Base-by-base conservation (phyloP, 2,888 invertebrate genomes). In the Drosophila mettleri region DNA sequence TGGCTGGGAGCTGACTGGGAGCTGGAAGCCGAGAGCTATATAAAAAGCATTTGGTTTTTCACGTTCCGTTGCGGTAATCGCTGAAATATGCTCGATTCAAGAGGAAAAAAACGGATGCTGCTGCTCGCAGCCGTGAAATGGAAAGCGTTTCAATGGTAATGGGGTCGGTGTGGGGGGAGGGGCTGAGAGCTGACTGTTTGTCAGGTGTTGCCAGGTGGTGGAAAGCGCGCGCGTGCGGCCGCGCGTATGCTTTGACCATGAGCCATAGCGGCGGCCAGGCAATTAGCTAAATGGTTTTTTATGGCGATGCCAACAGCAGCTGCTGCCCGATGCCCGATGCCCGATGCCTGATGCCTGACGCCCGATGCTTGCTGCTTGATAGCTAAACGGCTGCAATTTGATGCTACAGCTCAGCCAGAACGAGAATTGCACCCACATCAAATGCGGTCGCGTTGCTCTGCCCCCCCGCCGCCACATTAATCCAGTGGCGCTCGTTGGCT, bases 211-310 rank as follows among this genome's bases (percentile, higher is more conserved):
- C 60, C 73, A 55, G 52, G 45, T 69, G 61, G 43, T 41, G 43
- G 43, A 3, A 7, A 0, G 39, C 12, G 54, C 46, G 48, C 45
- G 39, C 33, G 38, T 49, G 33, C 31, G 48, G 31, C n/a, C 48
- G 48, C 22, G 29, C 52, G 52, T 16, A 10, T 16, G n/a, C 2
- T n/a, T 39, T 38, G 38, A 62, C 52, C 34, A 18, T 20, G 24
- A 24, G 43, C 24, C 43, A 9, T 5, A n/a, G 43, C 43, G 24
- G 49, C 51, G 59, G 49, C 57, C 49, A 67, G 70, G 70, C 83
- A 83, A 83, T 83, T 83, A 83, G 86, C 88, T 80, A 88, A 83
- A 83, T 83, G 88, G 69, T 74, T 83, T 83, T 83, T 88, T 67
- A 74, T 74, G 65, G 78, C 20, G 59, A 14, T 24, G 65, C 46